A percentile compares a stretch with the other conserved stretches of the same genome.
Conservation (phyloP, 2,888 invertebrate genomes). For the Ommatoiulus sabulosus region DNA sequence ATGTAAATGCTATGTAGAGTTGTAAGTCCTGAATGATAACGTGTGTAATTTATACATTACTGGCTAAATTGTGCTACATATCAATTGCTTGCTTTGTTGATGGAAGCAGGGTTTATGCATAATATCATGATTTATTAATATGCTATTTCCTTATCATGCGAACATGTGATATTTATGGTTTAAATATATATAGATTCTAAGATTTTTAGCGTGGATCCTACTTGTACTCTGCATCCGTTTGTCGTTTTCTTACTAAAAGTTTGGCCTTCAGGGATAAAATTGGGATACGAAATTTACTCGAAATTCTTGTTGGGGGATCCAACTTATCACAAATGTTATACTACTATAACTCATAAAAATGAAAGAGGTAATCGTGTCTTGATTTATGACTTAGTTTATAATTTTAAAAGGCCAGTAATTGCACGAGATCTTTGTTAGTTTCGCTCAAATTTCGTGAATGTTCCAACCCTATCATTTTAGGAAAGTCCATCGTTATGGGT, state of each 20-base stretch:
- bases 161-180: neutral
- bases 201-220: neutral
- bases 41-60: constrained; percentile 11
- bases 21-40: neutral
- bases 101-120: neutral
- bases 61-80: neutral
- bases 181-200: neutral
- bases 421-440: neutral
- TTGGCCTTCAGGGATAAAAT: neutral
- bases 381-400: constrained; percentile 18
- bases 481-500: neutral
- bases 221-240: neutral
- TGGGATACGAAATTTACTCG: neutral
- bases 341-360: neutral
- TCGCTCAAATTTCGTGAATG: constrained; percentile 2
- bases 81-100: neutral
- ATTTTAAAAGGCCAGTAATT: neutral
- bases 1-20: neutral
- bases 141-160: neutral
- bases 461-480: constrained; percentile 12
- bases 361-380: neutral
- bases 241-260: neutral
- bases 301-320: neutral
- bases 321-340: neutral
- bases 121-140: neutral